These are phyloP conservation scores for Anguilla marmorata DNA, from an alignment of 2,797 vertebrate species.

Conservation along the genomic window DNA sequence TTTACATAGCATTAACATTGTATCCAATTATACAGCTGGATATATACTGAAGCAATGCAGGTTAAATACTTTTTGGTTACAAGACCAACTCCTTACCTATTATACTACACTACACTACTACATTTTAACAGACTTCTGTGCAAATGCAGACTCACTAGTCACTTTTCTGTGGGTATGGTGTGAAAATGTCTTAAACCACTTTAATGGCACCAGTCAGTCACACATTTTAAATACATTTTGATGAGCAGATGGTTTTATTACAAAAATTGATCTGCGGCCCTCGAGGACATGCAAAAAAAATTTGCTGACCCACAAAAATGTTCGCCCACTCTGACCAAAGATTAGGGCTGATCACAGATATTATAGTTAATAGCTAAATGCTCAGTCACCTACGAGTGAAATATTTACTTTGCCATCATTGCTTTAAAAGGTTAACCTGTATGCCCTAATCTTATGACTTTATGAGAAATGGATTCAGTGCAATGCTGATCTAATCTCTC, in stretches of 20 bases:
- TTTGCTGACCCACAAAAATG: neutral
- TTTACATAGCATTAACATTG: no score
- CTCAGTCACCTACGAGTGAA: neutral
- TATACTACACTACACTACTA: no score
- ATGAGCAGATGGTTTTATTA: no score
- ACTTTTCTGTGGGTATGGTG: neutral
- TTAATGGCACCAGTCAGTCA: neutral
- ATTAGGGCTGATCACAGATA: neutral
- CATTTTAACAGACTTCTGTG: neutral
- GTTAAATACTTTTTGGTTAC: no score
- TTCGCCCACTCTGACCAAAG: neutral
- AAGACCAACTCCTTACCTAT: no score
- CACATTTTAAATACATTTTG: neutral
- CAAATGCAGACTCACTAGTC: neutral
- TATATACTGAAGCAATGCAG: no score
- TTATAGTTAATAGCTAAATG: neutral
- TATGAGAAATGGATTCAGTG: neutral
- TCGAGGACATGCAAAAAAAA: neutral
- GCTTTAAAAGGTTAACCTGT: neutral
- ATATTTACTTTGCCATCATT: neutral
- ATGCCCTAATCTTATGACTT: neutral
- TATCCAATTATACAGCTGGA: no score
- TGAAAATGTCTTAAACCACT: no score
- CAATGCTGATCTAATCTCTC: neutral
- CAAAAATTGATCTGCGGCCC: no score